Evolutionary conservation across 2,888 invertebrate genomes (phyloP).

Genomic region (Prenolepis imparis): DNA sequence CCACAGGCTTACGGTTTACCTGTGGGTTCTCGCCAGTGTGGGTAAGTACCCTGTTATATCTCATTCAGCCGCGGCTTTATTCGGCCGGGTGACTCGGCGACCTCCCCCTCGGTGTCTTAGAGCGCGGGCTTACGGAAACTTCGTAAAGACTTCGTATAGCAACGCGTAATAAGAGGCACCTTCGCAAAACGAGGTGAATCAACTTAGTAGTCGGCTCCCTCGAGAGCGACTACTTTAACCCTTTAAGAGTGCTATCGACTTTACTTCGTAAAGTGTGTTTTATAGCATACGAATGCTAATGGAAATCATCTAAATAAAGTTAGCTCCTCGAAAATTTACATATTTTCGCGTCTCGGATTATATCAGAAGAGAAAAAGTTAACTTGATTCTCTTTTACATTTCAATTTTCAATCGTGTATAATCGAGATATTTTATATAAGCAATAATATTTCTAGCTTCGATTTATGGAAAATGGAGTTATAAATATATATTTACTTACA

Average conservation of each 20-base stretch:
- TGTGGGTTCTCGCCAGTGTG: constrained; percentile 29
- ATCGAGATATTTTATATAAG: background rate
- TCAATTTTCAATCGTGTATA: background rate
- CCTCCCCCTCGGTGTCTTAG: constrained; percentile 47
- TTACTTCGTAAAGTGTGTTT: constrained; percentile 21
- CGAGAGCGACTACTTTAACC: constrained; percentile 29
- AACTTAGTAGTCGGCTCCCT: constrained; percentile 3
- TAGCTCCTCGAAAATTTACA: background rate
- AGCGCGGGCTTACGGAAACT: constrained; percentile 36
- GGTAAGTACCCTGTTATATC: constrained; percentile 67
- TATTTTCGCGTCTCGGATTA: background rate
- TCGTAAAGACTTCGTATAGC: constrained; percentile 26
- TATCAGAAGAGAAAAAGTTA: background rate
- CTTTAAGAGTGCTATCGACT: constrained; percentile 31
- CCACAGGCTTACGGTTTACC: constrained; percentile 53
- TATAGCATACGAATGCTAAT: background rate
- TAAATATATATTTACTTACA: constrained; percentile 1
- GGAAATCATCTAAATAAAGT: constrained; percentile 14
- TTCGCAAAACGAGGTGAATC: constrained; percentile 45
- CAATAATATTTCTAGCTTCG: background rate
- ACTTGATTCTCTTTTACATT: background rate
- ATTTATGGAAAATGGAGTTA: background rate
- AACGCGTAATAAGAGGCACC: constrained; percentile 49
- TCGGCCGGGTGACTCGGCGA: constrained; percentile 57
- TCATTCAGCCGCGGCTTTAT: constrained; percentile 56